Conservation (phyloP, 1,140 invertebrate species). For the Macrocentrus cingulum region DNA sequence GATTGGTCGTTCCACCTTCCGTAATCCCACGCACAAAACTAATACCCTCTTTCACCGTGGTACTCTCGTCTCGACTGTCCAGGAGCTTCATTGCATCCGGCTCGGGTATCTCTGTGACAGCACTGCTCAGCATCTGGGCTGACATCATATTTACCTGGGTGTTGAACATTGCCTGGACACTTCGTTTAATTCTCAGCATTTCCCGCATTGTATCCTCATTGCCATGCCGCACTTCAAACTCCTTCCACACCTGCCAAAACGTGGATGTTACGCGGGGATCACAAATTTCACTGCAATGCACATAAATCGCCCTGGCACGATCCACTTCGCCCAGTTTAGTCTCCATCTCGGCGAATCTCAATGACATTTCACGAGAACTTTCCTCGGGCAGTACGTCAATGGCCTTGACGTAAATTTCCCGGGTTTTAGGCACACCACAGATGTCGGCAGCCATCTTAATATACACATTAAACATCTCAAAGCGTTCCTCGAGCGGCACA, state of each 20-base stretch:
- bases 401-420: conserved; percentile 97
- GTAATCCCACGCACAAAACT: conserved; percentile 85
- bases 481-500: conserved; percentile 90
- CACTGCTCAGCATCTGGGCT: conserved; percentile 88
- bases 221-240: conserved; percentile 99
- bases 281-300: conserved; percentile 98
- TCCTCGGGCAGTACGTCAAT: conserved; percentile 92
- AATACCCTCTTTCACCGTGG: conserved; percentile 67
- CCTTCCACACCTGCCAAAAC: conserved; percentile 99
- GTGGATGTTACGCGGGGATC: conserved; percentile 92
- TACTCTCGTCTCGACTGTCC: conserved; percentile 70
- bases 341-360: conserved; percentile 96
- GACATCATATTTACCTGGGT: conserved; percentile 98
- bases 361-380: conserved; percentile 93
- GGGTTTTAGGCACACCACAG: conserved; percentile 93
- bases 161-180: conserved; percentile 96
- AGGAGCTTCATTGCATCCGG: conserved; percentile 85
- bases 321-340: conserved; percentile 98
- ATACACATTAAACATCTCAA: conserved; percentile 99
- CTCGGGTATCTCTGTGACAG: conserved; percentile 67
- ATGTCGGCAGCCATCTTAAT: conserved; percentile 97
- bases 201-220: conserved; percentile 99
- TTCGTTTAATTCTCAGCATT: conserved; percentile 97
- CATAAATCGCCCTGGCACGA: conserved; percentile 93
- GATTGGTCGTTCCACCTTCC: conserved; percentile 70